Percentiles rank a stretch among this genome's conserved stretches.
Evolutionary conservation across 2,888 invertebrate species (phyloP).

Genomic region (Drosophila buzzatii): DNA sequence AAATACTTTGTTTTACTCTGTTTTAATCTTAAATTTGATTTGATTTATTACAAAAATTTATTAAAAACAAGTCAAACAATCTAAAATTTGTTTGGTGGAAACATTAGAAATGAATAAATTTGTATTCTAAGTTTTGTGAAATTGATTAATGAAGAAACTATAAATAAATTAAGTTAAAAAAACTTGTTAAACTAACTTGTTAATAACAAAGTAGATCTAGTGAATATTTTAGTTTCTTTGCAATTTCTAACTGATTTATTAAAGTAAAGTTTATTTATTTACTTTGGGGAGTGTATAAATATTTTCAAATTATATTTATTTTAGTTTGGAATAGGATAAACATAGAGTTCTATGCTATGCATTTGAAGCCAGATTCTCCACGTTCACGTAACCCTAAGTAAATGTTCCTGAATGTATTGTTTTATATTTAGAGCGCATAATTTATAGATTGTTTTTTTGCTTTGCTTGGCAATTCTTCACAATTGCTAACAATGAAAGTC

Average conservation of each 20-base stretch:
- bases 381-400: not conserved
- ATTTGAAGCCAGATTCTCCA: not conserved
- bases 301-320: not conserved
- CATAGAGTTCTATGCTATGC: not conserved
- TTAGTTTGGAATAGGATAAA: not conserved
- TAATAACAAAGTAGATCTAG: too few relatives aligned
- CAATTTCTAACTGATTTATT: not conserved
- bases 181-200: too few relatives aligned
- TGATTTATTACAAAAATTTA: too few relatives aligned
- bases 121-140: too few relatives aligned
- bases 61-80: too few relatives aligned
- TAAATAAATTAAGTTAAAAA: too few relatives aligned
- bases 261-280: not conserved
- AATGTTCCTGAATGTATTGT: not conserved
- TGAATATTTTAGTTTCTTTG: too few relatives aligned
- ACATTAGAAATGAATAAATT: too few relatives aligned
- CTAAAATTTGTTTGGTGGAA: too few relatives aligned
- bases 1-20: too few relatives aligned
- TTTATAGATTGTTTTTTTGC: not conserved
- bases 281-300: not conserved
- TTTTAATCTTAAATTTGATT: too few relatives aligned
- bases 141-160: too few relatives aligned
- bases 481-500: constrained; percentile 36
- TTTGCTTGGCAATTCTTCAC: not conserved
- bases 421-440: not conserved